A percentile compares a stretch with the other conserved stretches of the same genome.
phyloP scores from a whole-genome alignment of 2,888 invertebrate genomes.

The Cetonia aurata region DNA sequence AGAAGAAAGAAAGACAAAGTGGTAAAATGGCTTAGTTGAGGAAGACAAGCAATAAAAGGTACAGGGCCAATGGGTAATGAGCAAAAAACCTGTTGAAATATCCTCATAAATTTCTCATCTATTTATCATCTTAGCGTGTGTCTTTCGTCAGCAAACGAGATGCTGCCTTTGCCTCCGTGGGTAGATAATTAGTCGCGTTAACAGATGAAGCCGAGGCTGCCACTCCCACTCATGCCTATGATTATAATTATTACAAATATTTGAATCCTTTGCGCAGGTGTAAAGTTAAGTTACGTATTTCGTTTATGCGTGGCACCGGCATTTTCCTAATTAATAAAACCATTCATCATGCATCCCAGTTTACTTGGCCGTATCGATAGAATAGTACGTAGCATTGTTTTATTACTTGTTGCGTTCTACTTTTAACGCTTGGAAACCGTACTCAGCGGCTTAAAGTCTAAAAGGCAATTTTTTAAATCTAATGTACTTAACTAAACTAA shows the following conservation, averaged over 20 bases:
- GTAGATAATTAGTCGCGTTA: constrained; percentile 59
- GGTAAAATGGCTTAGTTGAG: neutral
- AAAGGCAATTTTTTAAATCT: no score
- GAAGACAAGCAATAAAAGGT: constrained; percentile 4
- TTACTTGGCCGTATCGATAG: neutral
- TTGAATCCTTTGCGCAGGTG: constrained; percentile 31
- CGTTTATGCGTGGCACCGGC: constrained; percentile 11
- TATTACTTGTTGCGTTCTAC: no score
- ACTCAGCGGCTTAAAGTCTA: no score
- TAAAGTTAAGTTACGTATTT: constrained; percentile 30
- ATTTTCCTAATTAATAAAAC: constrained; percentile 19
- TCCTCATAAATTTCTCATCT: constrained; percentile 44
- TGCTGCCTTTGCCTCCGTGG: constrained; percentile 50
- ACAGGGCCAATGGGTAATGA: constrained; percentile 37
- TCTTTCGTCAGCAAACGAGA: constrained; percentile 47
- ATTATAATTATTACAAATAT: constrained; percentile 45
- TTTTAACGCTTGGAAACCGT: no score
- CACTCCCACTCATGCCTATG: constrained; percentile 43
- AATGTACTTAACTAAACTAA: no score
- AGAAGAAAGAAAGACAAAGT: no score
- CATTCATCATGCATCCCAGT: constrained; percentile 8
- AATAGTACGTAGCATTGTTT: no score
- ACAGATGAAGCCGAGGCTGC: constrained; percentile 56
- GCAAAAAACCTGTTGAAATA: constrained; percentile 46
- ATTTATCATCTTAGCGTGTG: constrained; percentile 46